Evolutionary conservation across 2,888 invertebrate species (phyloP), one percentile per base, ranked within the genome.

Genomic region (Stegana nigrithorax): DNA sequence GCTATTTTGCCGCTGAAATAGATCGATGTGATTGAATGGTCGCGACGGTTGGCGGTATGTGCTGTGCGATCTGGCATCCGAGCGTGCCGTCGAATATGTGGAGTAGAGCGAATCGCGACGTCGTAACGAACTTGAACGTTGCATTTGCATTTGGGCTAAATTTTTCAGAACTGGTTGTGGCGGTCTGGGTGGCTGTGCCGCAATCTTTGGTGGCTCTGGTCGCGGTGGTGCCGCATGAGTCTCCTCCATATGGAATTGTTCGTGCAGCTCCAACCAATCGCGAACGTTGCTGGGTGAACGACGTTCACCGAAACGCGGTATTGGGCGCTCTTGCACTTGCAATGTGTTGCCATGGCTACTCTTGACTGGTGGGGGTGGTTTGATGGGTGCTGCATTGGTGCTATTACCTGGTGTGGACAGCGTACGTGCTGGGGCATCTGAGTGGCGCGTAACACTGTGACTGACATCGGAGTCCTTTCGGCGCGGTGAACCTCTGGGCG

Each of bases 401-500:
- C 42, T 70, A 67, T 53, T 80, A 81, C 82, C 78, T 84, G 82
- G 78, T 64, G 83, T 77, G 60, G 75, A 75, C 51, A 68, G 72
- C 3, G 57, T 42, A 66, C 67, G 8, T 67, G 68, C 4, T 39
- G 29, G 6, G 6, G 39, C 5, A 32, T 53, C 53, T n/a, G 53
- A 19, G 21, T 47, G 4, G 2, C 23, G 47, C 3, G 14, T 32
- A n/a, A 7, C 32, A 21, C 21, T 29, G 53, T 19, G 5, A n/a
- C 19, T 26, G 23, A 25, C 42, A 50, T 36, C 47, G 8, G 67
- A 39, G 55, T 78, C 78, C 63, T 74, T 80, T 63, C 87, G 86
- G 84, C 91, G 91, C 45, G 92, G 92, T 25, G 92, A 92, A 62
- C 93, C 93, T 76, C 95, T 88, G 3, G 95, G 95, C 60, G 95